phyloP scores from a whole-genome alignment of 1,140 invertebrate genomes.

The Ips nitidus region DNA sequence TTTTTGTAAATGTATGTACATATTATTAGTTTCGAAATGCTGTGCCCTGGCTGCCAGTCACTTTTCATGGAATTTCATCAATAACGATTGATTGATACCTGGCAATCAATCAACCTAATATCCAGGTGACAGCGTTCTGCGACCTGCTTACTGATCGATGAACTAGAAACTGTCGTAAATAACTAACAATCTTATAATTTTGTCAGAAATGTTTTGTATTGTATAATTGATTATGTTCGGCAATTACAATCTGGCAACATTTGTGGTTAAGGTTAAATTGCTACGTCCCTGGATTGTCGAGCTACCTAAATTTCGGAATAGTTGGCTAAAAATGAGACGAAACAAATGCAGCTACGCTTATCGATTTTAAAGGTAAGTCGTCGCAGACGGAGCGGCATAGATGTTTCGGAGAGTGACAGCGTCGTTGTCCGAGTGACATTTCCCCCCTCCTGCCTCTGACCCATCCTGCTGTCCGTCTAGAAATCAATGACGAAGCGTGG shows the following conservation, averaged over 20 bases:
- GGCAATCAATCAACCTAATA: slow-evolving; percentile 34
- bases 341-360: slow-evolving; percentile 10
- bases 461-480: slow-evolving; percentile 21
- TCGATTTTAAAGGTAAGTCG: slow-evolving; percentile 30
- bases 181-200: slow-evolving; percentile 2
- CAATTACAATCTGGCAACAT: no score
- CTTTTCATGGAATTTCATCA: slow-evolving; percentile 32
- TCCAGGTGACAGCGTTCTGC: slow-evolving; percentile 27
- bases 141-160: slow-evolving; percentile 23
- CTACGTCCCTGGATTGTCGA: no score
- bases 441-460: slow-evolving; percentile 16
- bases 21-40: slow-evolving; percentile 34
- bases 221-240: not conserved
- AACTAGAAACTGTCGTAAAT: slow-evolving; percentile 10
- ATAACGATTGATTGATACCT: slow-evolving; percentile 36
- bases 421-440: slow-evolving; percentile 31
- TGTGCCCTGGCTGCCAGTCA: slow-evolving; percentile 32
- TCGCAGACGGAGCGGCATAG: slow-evolving; percentile 28
- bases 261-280: no score
- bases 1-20: slow-evolving; percentile 36
- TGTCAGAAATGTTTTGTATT: not conserved
- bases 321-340: not conserved
- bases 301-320: no score
- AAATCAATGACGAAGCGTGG: slow-evolving; percentile 36
- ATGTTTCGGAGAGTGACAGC: slow-evolving; percentile 37